phyloP scores from a whole-genome alignment of 2,113 vertebrate genomes.

The Clarias gariepinus region DNA sequence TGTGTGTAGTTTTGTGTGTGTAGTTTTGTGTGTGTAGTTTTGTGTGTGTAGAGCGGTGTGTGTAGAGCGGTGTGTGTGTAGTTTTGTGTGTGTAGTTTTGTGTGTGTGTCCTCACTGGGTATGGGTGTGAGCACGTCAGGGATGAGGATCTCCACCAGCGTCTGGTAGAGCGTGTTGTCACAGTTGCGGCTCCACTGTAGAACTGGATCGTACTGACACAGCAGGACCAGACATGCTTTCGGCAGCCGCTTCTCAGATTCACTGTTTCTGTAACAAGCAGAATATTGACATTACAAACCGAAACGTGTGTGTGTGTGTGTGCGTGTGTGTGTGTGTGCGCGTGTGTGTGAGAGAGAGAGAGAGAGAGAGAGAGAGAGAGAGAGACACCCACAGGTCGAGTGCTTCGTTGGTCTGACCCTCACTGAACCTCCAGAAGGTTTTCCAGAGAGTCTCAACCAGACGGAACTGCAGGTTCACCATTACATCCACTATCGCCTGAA shows the following conservation, averaged over 20 bases:
- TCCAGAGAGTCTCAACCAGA: constrained; percentile 90
- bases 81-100: background rate
- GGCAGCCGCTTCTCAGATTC: constrained; percentile 90
- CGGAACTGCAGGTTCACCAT: constrained; percentile 92
- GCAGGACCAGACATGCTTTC: constrained; percentile 81
- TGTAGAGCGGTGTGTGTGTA: constrained; percentile 71
- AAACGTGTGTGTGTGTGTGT: background rate
- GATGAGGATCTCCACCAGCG: constrained; percentile 88
- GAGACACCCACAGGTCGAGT: constrained; percentile 76
- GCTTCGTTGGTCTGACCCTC: constrained; percentile 76
- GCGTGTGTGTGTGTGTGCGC: background rate
- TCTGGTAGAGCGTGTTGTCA: constrained; percentile 90
- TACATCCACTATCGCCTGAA: constrained; percentile 86
- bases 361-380: no score
- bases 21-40: constrained; percentile 10
- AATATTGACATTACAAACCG: background rate
- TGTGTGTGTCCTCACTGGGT: constrained; percentile 79
- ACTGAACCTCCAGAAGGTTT: constrained; percentile 90
- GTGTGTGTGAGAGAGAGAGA: background rate
- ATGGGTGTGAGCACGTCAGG: constrained; percentile 88
- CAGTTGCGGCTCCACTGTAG: constrained; percentile 84
- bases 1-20: constrained; percentile 53
- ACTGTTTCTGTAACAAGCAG: constrained; percentile 70
- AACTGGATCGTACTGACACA: constrained; percentile 88
- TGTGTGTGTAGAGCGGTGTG: background rate